Evolutionary conservation across 1,140 invertebrate species (phyloP).

Genomic region (Coboldia fuscipes): DNA sequence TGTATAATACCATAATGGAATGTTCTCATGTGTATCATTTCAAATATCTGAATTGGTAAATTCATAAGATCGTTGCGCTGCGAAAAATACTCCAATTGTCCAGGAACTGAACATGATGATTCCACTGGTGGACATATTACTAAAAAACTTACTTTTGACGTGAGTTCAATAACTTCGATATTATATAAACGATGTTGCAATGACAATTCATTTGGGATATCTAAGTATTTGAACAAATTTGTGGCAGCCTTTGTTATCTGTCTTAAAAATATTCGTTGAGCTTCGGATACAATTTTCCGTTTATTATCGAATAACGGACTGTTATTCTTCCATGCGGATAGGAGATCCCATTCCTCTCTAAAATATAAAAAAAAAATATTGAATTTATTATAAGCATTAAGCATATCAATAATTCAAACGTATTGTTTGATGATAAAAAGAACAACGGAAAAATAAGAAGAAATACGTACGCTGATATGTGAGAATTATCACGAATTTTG

Average conservation of each 20-base stretch:
- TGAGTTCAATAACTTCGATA: constrained; percentile 77
- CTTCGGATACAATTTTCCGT: constrained; percentile 26
- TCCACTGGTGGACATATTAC: constrained; percentile 77
- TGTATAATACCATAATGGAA: constrained; percentile 76
- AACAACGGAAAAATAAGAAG: constrained; percentile 5
- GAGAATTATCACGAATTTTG: constrained; percentile 82
- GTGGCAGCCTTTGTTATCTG: constrained; percentile 44
- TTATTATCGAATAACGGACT: constrained; percentile 39
- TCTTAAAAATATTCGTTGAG: constrained; percentile 56
- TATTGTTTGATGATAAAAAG: neutral
- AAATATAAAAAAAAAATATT: too few relatives aligned
- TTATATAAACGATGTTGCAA: constrained; percentile 64
- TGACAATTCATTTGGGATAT: constrained; percentile 43
- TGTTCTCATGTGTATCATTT: constrained; percentile 81
- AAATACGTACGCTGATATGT: constrained; percentile 88
- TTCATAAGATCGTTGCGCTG: constrained; percentile 61
- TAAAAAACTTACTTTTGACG: constrained; percentile 67
- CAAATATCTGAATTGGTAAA: constrained; percentile 65
- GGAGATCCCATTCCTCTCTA: too few relatives aligned
- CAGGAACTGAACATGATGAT: constrained; percentile 73
- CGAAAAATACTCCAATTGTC: constrained; percentile 58
- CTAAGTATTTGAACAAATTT: constrained; percentile 57
- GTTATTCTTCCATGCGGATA: constrained; percentile 91
- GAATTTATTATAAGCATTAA: neutral
- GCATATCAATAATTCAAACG: constrained; percentile 19